Evolutionary conservation across 2,113 vertebrate species (phyloP).

Genomic region (Forbesichthys agassizii): DNA sequence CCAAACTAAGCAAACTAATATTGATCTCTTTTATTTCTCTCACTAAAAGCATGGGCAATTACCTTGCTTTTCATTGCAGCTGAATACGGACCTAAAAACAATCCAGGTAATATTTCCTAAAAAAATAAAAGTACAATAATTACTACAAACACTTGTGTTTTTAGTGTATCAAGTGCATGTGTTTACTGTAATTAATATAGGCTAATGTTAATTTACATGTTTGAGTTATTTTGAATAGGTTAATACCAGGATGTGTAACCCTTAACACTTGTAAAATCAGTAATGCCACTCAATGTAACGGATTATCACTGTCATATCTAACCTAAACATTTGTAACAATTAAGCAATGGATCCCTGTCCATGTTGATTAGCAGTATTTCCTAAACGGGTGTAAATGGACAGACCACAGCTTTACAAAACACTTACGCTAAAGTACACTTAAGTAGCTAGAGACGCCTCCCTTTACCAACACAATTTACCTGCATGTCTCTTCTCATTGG

Average conservation of each 20-base stretch:
- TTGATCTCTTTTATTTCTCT: not conserved
- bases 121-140: conserved; percentile 15
- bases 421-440: no score
- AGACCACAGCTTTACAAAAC: no score
- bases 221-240: not conserved
- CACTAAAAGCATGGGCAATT: conserved; percentile 24
- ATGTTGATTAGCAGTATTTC: no score
- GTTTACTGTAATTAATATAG: not conserved
- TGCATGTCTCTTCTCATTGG: conserved; percentile 92
- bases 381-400: not conserved
- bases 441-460: no score
- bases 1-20: not conserved
- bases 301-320: not conserved
- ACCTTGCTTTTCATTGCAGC: conserved; percentile 99
- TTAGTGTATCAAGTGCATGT: not conserved
- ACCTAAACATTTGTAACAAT: not conserved
- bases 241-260: not conserved
- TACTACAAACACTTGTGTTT: not conserved
- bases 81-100: conserved; percentile 98
- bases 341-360: not conserved
- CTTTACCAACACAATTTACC: conserved; percentile 71
- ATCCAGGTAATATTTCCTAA: conserved; percentile 96
- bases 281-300: no score
- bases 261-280: not conserved
- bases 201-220: no score